Evolutionary conservation across 2,888 invertebrate species (phyloP).

Genomic region (Tricholauxania praeusta): DNA sequence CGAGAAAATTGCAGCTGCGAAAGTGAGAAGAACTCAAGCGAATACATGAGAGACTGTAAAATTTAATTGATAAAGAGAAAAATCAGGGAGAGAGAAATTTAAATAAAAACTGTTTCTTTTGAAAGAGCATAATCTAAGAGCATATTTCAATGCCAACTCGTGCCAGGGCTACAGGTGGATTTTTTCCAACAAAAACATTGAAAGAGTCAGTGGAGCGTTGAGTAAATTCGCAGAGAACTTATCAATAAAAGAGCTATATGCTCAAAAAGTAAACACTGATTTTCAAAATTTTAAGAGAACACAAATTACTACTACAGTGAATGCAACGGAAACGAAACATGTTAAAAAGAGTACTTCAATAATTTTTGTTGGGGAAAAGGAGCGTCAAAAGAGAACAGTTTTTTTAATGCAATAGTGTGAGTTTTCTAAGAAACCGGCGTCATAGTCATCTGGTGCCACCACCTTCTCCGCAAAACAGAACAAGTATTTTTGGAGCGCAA

Average conservation of each 20-base stretch:
- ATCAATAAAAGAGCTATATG: too few relatives aligned
- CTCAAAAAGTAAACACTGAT: background rate
- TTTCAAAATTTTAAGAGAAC: background rate
- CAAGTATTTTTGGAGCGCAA: too few relatives aligned
- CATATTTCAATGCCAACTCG: constrained; percentile 10
- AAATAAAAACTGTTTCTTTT: background rate
- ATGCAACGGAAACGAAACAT: too few relatives aligned
- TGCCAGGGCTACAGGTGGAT: constrained; percentile 22
- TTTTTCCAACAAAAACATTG: too few relatives aligned
- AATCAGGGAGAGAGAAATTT: background rate
- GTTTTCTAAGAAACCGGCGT: too few relatives aligned
- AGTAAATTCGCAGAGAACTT: too few relatives aligned
- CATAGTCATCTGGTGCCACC: too few relatives aligned
- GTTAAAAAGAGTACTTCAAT: too few relatives aligned
- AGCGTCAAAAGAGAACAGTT: too few relatives aligned
- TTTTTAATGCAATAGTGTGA: too few relatives aligned
- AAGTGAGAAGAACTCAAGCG: background rate
- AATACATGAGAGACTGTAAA: background rate
- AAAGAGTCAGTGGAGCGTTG: background rate
- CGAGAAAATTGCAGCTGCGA: background rate
- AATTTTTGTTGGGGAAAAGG: too few relatives aligned
- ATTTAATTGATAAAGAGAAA: background rate
- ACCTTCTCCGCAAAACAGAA: too few relatives aligned
- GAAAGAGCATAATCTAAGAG: constrained; percentile 1
- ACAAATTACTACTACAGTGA: background rate